A percentile compares a stretch with the other conserved stretches of the same genome.
These are phyloP conservation scores for Eulimnadia texana DNA, from an alignment of 1,140 invertebrate genomes.

Conservation along the genomic window DNA sequence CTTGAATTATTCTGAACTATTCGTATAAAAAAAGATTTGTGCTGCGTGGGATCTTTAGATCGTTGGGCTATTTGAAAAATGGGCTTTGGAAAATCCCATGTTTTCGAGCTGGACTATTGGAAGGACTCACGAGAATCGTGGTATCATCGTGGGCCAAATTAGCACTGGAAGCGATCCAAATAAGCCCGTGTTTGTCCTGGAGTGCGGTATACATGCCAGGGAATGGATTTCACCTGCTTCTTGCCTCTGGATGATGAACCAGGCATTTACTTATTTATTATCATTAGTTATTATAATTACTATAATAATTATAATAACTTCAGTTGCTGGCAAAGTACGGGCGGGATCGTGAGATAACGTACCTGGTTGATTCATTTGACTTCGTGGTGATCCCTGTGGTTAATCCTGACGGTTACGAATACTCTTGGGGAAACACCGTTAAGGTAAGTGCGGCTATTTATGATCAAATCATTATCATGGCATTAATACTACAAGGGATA, in stretches of 20 bases:
- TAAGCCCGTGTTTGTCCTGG: slow-evolving; percentile 21
- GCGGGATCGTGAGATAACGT: slow-evolving; percentile 25
- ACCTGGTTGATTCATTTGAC: slow-evolving; percentile 57
- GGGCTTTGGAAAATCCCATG: not conserved
- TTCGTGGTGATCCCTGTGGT: slow-evolving; percentile 66
- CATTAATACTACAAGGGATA: too few species aligned
- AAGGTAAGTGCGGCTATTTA: too few species aligned
- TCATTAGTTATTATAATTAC: not conserved
- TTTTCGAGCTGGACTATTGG: slow-evolving; percentile 7
- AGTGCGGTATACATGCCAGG: slow-evolving; percentile 65
- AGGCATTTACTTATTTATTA: slow-evolving; percentile 32
- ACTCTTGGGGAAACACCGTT: too few species aligned
- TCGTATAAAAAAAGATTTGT: too few species aligned
- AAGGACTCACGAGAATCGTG: slow-evolving; percentile 3
- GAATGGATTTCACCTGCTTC: slow-evolving; percentile 85
- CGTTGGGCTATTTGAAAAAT: slow-evolving; percentile 3
- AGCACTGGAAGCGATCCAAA: slow-evolving; percentile 1
- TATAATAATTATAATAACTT: not conserved
- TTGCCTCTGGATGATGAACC: slow-evolving; percentile 63
- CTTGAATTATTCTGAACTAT: too few species aligned
- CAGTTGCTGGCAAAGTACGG: slow-evolving; percentile 18
- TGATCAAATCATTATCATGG: too few species aligned
- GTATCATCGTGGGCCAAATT: not conserved
- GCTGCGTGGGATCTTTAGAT: too few species aligned
- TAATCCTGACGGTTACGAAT: slow-evolving; percentile 78